Conservation (phyloP, 2,797 vertebrate genomes). For the Alfaro cultratus region DNA sequence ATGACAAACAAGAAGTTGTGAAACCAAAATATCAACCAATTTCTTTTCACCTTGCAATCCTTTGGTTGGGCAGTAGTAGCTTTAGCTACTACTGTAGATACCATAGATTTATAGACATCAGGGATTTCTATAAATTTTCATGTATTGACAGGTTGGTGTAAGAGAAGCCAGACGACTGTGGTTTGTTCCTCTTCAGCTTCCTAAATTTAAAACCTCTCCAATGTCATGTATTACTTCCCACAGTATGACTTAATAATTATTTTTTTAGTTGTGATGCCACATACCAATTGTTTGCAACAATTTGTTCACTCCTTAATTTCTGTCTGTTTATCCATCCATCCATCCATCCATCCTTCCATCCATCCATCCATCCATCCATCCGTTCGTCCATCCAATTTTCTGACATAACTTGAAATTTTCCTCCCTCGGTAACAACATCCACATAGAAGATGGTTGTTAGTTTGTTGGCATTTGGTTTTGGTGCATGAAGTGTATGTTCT, state of each 20-base stretch:
- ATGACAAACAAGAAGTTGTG: constrained; percentile 1
- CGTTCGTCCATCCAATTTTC: neutral
- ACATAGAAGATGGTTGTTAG: neutral
- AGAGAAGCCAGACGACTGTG: neutral
- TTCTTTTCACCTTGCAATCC: neutral
- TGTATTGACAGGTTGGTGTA: neutral
- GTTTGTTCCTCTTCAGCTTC: neutral
- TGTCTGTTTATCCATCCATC: neutral
- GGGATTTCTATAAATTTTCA: neutral
- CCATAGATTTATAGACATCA: neutral
- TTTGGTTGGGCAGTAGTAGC: neutral
- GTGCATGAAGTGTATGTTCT: neutral
- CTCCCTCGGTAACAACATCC: neutral
- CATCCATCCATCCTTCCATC: neutral
- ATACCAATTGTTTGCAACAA: neutral
- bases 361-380: neutral
- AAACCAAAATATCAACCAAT: neutral
- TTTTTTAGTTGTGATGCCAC: neutral
- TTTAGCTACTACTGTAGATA: neutral
- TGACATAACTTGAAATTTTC: neutral
- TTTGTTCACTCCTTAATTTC: neutral
- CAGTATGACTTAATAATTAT: neutral
- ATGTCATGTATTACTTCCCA: too few species aligned
- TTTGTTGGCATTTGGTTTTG: neutral
- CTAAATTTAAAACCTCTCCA: neutral